Conservation (phyloP, 2,113 vertebrate species). For the Zootoca vivipara region DNA sequence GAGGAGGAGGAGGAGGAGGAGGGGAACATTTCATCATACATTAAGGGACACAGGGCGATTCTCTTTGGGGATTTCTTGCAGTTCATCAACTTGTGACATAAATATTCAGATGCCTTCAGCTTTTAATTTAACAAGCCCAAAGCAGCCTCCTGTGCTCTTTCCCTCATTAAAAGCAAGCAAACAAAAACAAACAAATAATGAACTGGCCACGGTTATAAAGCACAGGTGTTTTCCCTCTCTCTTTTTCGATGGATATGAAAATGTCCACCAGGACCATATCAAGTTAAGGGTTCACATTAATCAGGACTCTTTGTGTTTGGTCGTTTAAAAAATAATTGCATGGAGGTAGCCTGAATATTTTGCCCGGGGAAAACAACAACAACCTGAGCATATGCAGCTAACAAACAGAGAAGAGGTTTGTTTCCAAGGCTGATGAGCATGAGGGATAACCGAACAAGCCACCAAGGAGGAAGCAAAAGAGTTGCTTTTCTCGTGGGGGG, state of each 20-base stretch:
- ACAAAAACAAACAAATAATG: constrained; percentile 18
- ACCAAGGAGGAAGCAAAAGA: no score
- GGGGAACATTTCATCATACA: not conserved
- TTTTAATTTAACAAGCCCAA: not conserved
- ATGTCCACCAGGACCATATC: no score
- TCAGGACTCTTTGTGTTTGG: not conserved
- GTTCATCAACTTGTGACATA: not conserved
- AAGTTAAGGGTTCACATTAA: not conserved
- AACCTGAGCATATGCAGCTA: not conserved
- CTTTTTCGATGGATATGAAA: not conserved
- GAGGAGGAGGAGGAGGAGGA: not conserved
- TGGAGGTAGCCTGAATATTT: not conserved
- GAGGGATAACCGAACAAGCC: not conserved
- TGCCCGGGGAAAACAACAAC: not conserved
- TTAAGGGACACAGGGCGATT: not conserved
- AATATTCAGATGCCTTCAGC: not conserved
- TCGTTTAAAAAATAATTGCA: no score
- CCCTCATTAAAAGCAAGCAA: not conserved
- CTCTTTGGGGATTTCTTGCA: not conserved
- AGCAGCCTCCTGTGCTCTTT: not conserved
- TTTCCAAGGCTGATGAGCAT: not conserved
- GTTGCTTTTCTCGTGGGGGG: no score
- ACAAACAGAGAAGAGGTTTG: not conserved
- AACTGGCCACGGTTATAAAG: constrained; percentile 30
- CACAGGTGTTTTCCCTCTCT: not conserved